Base-by-base conservation (phyloP, 2,797 vertebrate genomes). In the Anniella stebbinsi region DNA sequence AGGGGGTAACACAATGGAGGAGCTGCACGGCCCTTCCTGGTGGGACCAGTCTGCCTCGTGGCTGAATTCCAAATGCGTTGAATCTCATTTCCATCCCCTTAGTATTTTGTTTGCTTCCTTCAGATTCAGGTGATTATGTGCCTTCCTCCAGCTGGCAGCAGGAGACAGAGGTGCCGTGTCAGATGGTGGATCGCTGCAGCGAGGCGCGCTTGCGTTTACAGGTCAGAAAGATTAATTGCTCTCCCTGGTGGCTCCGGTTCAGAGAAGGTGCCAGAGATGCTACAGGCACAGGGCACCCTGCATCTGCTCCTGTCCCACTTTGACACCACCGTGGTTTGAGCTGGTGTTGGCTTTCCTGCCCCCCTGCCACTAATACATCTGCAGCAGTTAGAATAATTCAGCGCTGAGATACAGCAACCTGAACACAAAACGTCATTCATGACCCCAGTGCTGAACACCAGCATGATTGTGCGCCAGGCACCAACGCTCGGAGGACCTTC, bases 161-260 rank as follows among this genome's bases (percentile, higher is more conserved):
- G 30, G 36, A 89, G 38, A 54, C 78, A 89, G 80, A 60, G 60
- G 60, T 80, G 70, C 70, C 11, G 38, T 60, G 48, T 82, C 80
- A 83, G 63, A 48, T 63, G 78, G 33, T 8, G 66, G 72, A 48
- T 63, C 36, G 30, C 70, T 60, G 72, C 25, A 76, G 17, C 7
- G 66, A 86, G 70, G 11, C 70, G 69, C n/a, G 15, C 70, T 88
- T 69, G 69, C 36, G 81, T 86, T 86, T 69, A 69, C 57, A 75
- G 70, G 57, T 57, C 57, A 81, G 83, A 73, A 67, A 86, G 90
- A 91, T 81, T 88, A 82, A 81, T 75, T 88, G 63, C 77, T 88
- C 21, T 81, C 33, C 75, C 51, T 48, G 33, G 67, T 80, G 66
- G 36, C 73, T 72, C 48, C 17, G 21, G 81, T 38, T 86, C 70